Base-by-base conservation (phyloP, 2,888 invertebrate species). In the Pristionchus maxplancki region DNA sequence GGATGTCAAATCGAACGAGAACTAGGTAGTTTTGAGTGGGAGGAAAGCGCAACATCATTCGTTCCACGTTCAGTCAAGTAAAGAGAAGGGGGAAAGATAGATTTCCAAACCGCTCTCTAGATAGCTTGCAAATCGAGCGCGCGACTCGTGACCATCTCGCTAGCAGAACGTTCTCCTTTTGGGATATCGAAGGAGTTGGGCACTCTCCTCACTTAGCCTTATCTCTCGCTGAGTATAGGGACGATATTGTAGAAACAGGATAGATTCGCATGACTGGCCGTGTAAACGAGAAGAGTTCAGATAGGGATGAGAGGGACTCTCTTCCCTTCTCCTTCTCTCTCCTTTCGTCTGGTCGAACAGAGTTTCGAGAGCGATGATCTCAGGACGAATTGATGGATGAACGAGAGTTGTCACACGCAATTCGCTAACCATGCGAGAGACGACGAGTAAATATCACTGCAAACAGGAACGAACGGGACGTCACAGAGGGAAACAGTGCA, bases 51-150 rank as follows among this genome's bases (percentile, higher is more conserved):
- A 64, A 64, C 37, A n/a, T n/a, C n/a, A 67, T 31, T 67, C 28
- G 71, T 71, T 71, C 20, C 71, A 15, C 71, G 37, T 71, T 71
- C 71, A 34, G 37, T 31, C 37, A 34, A 37, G 71, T 31, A 34
- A 17, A 67, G 28, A 71, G 17, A 31, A 28, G 62, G 28, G 28
- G 28, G 17, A 34, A 20, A 24, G 71, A 71, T 71, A 71, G 71
- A 71, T 71, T 37, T 71, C 71, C 71, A 71, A 71, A 71, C 71
- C 71, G 37, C 71, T 71, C 71, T 5, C 71, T 71, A 37, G n/a
- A n/a, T n/a, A n/a, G 71, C 37, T 40, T 71, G 71, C 71, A 71
- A 71, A 31, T n/a, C 2, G 31, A 15, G 71, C 31, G 71, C 31
- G 64, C 31, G 20, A 31, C 71, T 71, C 71, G 71, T 71, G 71